Evolutionary conservation across 2,888 invertebrate species (phyloP), one percentile per base, ranked within the genome.

Genomic region (Cheilosia impressa): DNA sequence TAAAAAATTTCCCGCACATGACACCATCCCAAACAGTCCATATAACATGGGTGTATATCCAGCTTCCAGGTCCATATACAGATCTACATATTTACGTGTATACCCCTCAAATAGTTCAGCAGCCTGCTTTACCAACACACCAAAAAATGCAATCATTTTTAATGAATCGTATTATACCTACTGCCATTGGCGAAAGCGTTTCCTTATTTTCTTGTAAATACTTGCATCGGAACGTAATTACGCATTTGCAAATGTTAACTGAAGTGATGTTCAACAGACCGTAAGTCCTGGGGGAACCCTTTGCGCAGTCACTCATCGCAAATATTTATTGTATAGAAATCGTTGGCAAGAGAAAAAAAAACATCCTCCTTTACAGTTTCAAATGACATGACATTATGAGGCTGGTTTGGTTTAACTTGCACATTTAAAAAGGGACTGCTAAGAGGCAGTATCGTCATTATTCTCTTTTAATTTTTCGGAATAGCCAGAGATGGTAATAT

Each of bases 261-360:
- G 41, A 58, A 41, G 24, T 58, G 41, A 58, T 58, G 58, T 15
- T 58, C 19, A 58, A 41, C 58, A 34, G 58, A 58, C 58, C 58
- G 41, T 24, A 41, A 58, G 24, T 58, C 58, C 58, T 41, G 41
- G 15, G 3, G 41, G 15, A 58, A 41, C 58, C 58, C 41, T 19
- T 57, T 41, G 7, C 41, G 24, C 38, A 24, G 13, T 45, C 45
- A 52, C 22, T 27, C 13, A 60, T 24, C n/a, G 41, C 22, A 41
- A 58, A 41, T 15, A 38, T 31, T 9, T 31, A 31, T 38, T 58
- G 17, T 58, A 13, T 41, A 22, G 24, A 5, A 58, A 38, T 22
- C 22, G 38, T 57, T 57, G 9, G 9, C 19, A 19, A 38, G 19
- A 19, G 19, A 22, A 41, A 24, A 41, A n/a, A 60, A 60, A 34